These are phyloP conservation scores for Geophilus truncorum DNA, from an alignment of 2,888 invertebrate genomes.

Conservation along the genomic window DNA sequence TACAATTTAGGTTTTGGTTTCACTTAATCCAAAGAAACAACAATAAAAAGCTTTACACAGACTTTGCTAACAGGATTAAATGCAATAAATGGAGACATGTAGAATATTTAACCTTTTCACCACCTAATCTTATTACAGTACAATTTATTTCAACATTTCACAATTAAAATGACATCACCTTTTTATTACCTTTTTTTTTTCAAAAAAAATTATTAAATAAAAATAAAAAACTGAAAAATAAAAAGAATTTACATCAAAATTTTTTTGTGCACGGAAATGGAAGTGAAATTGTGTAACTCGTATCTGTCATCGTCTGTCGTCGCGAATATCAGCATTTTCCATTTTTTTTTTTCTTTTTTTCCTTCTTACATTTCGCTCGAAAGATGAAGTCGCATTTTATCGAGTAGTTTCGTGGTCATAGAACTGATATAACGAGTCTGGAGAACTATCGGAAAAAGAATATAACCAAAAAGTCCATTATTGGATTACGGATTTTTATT, in stretches of 20 bases:
- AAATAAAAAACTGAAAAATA: no score
- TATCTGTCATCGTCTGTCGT: background rate
- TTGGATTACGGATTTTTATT: background rate
- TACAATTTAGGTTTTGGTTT: no score
- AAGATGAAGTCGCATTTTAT: background rate
- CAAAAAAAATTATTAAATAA: background rate
- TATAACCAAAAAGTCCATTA: background rate
- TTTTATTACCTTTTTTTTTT: background rate
- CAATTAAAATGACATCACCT: no score
- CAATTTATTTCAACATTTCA: no score
- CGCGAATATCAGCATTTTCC: background rate
- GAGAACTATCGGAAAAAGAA: background rate
- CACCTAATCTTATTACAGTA: no score
- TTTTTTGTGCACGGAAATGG: background rate
- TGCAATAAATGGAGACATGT: no score
- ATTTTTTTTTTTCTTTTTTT: background rate
- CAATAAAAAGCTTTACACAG: no score
- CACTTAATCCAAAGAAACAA: no score
- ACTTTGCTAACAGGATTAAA: no score
- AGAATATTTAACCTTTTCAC: no score
- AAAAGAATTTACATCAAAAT: background rate
- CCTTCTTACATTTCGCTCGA: background rate
- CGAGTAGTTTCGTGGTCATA: background rate
- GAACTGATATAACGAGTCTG: background rate
- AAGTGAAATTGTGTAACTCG: background rate